Evolutionary conservation across 2,113 vertebrate genomes (phyloP).

Genomic region (Balaenoptera acutorostrata): DNA sequence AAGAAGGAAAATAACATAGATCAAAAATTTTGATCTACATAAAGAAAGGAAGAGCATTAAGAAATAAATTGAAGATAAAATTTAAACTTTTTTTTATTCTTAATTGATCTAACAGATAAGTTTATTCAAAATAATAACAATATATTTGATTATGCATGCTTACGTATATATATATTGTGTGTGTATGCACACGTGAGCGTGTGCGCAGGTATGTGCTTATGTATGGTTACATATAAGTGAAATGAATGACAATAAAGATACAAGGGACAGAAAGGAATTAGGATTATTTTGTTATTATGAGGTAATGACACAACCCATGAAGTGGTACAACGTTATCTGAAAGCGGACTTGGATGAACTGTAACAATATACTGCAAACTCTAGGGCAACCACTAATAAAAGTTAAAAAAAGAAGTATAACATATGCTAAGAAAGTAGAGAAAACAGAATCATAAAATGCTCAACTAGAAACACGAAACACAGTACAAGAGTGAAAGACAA

Average conservation of each 20-base stretch:
- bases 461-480: not conserved
- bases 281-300: not conserved
- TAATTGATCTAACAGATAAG: not conserved
- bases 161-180: not conserved
- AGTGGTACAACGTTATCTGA: not conserved
- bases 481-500: not conserved
- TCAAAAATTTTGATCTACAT: not conserved
- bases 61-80: not conserved
- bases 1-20: not conserved
- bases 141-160: not conserved
- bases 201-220: not conserved
- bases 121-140: not conserved
- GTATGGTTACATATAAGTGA: not conserved
- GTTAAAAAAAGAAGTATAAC: not conserved
- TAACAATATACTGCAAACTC: no score
- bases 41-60: not conserved
- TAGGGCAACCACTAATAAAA: not conserved
- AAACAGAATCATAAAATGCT: not conserved
- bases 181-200: accelerated
- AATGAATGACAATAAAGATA: not conserved
- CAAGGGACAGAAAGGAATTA: not conserved
- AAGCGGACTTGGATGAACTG: not conserved
- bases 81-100: not conserved
- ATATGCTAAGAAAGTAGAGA: not conserved
- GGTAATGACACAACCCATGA: not conserved